phyloP scores from a whole-genome alignment of 2,113 vertebrate genomes.

The Syngnathus typhle region DNA sequence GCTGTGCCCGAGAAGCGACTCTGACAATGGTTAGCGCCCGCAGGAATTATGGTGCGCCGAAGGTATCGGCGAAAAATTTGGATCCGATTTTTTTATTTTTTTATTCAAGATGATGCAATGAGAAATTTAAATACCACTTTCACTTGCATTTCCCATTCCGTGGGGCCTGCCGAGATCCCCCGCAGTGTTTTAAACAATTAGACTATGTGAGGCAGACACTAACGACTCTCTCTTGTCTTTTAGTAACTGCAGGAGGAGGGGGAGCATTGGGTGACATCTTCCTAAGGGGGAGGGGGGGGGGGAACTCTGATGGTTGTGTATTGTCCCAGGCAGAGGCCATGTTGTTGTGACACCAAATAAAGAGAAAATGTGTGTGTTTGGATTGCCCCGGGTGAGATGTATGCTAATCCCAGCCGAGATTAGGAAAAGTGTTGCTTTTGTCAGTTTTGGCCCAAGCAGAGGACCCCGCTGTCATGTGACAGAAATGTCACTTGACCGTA shows the following conservation, averaged over 20 bases:
- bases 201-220: constrained; percentile 53
- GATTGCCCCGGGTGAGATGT: constrained; percentile 52
- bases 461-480: constrained; percentile 13
- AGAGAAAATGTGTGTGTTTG: constrained; percentile 42
- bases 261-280: constrained; percentile 51
- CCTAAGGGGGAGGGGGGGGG: constrained; percentile 26
- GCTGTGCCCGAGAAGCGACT: constrained; percentile 44
- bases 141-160: constrained; percentile 12
- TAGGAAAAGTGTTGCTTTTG: constrained; percentile 53
- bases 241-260: constrained; percentile 57
- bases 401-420: constrained; percentile 19
- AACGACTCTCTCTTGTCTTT: constrained; percentile 63
- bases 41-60: not conserved
- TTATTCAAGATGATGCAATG: not conserved
- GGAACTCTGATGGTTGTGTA: constrained; percentile 50
- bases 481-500: constrained; percentile 22
- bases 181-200: constrained; percentile 62
- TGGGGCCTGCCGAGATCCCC: constrained; percentile 30
- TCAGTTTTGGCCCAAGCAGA: constrained; percentile 28
- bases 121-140: constrained; percentile 14
- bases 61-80: constrained; percentile 2
- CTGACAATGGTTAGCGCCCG: constrained; percentile 33
- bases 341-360: constrained; percentile 46
- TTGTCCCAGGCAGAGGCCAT: constrained; percentile 42
- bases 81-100: not conserved